Evolutionary conservation across 2,888 invertebrate species (phyloP).

Genomic region (Noctua janthe): DNA sequence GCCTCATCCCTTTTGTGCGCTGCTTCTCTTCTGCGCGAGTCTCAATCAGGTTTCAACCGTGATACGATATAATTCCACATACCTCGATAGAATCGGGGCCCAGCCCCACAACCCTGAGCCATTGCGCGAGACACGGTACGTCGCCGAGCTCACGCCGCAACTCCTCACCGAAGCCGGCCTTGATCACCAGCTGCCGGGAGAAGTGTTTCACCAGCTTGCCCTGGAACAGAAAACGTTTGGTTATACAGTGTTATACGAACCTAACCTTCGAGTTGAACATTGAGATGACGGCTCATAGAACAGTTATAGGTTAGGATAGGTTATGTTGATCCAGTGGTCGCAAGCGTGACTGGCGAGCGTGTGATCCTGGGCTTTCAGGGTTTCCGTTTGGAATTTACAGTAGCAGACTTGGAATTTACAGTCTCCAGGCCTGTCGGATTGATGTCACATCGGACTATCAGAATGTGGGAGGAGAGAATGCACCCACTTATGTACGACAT

Average conservation of each 20-base stretch:
- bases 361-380: not conserved
- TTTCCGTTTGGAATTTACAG: not conserved
- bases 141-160: constrained; percentile 90
- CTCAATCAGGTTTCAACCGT: not conserved
- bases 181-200: constrained; percentile 96
- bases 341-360: not conserved
- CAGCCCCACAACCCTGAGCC: constrained; percentile 97
- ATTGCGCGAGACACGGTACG: constrained; percentile 96
- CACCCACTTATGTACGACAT: not conserved
- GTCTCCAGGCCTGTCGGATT: too few relatives aligned
- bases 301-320: too few relatives aligned
- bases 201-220: constrained; percentile 98
- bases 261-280: not conserved
- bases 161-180: constrained; percentile 93
- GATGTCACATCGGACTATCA: not conserved
- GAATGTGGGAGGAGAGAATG: not conserved
- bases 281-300: not conserved
- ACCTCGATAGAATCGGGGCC: constrained; percentile 93
- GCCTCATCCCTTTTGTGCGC: not conserved
- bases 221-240: constrained; percentile 86
- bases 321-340: not conserved
- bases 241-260: not conserved
- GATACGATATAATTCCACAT: not conserved
- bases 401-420: not conserved
- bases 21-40: not conserved